Evolutionary conservation across 1,140 invertebrate genomes (phyloP), one percentile per base, ranked within the genome.

Genomic region (Drosophila prosaltans): DNA sequence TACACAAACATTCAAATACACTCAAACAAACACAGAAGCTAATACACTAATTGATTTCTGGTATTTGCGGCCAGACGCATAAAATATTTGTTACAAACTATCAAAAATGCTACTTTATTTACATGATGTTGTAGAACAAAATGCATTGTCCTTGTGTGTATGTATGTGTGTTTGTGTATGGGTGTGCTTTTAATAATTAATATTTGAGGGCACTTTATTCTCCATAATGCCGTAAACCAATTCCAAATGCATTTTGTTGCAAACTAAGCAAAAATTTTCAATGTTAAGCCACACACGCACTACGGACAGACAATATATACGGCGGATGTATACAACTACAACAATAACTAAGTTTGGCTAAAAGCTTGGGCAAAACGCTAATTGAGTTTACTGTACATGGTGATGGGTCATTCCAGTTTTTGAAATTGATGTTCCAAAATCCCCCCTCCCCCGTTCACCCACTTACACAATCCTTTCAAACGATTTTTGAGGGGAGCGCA

Each of bases 331-430:
- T 6, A 30, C 61, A 43, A 51, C 59, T 62, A 62, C 72, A 80
- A 80, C 78, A 74, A 80, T 86, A 86, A 86, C 84, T 74, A 70
- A 83, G 76, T 88, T 88, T 86, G 77, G 69, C 80, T 86, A 86
- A 88, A 88, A 86, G 83, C 83, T 74, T 80, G 83, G 65, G 58
- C 77, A 32, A 40, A 72, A 69, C 83, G 80, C 76, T 86, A 86
- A 86, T 86, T 88, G 83, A 88, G 80, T 86, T 86, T 81, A 65
- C 69, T 60, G 32, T 72, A 75, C 48, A 41, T 62, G 69, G 58
- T 43, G 60, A 55, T 76, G 60, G 45, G 16, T 32, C 63, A 26
- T 21, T 10, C 21, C 43, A 45, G 60, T 43, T 66, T 63, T 63
- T 41, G 43, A 26, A 85, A 88, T 88, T 80, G 80, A 82, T 86